A percentile compares a stretch with the other conserved stretches of the same genome.
Evolutionary conservation across 2,797 vertebrate species (phyloP).

Genomic region (Rhincodon typus): DNA sequence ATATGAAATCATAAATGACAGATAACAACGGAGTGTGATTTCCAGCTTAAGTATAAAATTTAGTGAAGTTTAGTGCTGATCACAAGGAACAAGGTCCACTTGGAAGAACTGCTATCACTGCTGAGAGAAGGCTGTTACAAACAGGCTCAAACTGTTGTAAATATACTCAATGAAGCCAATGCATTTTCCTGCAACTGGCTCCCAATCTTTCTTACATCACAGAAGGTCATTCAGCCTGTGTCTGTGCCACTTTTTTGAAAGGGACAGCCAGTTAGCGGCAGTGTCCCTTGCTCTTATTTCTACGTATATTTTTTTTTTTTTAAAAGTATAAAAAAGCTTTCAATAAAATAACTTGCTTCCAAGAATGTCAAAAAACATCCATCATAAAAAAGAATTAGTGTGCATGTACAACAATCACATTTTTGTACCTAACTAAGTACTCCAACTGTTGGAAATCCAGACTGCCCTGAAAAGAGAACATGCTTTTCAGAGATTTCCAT

Average conservation of each 20-base stretch:
- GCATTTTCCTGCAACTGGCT: background rate
- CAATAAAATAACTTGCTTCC: background rate
- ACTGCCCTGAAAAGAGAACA: background rate
- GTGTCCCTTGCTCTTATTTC: background rate
- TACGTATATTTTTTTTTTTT: background rate
- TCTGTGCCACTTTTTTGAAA: background rate
- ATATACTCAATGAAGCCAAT: background rate
- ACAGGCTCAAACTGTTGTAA: background rate
- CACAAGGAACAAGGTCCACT: background rate
- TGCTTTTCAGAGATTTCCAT: background rate
- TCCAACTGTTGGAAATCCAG: background rate
- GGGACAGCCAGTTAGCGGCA: background rate
- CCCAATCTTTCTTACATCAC: background rate
- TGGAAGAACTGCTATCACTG: background rate
- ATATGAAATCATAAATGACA: background rate
- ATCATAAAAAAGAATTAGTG: background rate
- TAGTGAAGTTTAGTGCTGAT: background rate
- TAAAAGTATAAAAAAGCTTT: background rate
- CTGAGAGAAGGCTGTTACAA: background rate
- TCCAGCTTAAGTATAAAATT: background rate
- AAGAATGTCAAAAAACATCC: background rate
- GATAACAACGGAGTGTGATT: background rate
- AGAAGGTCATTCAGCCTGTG: background rate
- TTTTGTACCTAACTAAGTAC: background rate
- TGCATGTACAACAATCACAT: background rate